Conservation (phyloP, 2,888 invertebrate species). For the Leistus spinibarbis region DNA sequence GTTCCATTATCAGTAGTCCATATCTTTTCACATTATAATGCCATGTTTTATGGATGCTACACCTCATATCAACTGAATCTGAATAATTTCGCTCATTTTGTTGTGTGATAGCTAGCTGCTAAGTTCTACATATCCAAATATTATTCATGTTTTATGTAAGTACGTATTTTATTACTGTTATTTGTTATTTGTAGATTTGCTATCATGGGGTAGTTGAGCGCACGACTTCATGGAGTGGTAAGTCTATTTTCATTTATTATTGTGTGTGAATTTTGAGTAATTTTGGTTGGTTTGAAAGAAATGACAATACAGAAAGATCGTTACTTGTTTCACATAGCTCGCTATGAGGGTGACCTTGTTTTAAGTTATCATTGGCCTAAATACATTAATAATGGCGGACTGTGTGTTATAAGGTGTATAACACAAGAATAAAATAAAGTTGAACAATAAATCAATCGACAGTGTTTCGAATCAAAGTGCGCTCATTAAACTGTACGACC, state of each 20-base stretch:
- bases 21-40: slow-evolving; percentile 13
- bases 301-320: too few species aligned
- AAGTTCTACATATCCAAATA: not conserved
- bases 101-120: not conserved
- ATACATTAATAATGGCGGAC: slow-evolving; percentile 47
- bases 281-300: not conserved
- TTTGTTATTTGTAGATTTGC: slow-evolving; percentile 14
- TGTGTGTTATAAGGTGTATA: slow-evolving; percentile 3
- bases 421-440: not conserved
- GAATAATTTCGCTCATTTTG: slow-evolving; percentile 25
- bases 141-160: slow-evolving; percentile 12
- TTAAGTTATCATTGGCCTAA: slow-evolving; percentile 53
- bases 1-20: slow-evolving; percentile 13
- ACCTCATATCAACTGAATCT: slow-evolving; percentile 11
- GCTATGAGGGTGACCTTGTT: slow-evolving; percentile 23
- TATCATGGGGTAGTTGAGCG: slow-evolving; percentile 10
- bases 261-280: not conserved
- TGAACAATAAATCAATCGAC: slow-evolving; percentile 24
- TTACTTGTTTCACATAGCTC: slow-evolving; percentile 4
- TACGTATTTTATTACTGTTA: slow-evolving; percentile 2
- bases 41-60: too few species aligned
- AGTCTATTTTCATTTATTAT: not conserved
- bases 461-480: not conserved
- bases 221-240: slow-evolving; percentile 25
- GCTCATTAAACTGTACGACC: not conserved